These are phyloP conservation scores for Chelon auratus DNA, from an alignment of 2,797 vertebrate species.

Conservation along the genomic window DNA sequence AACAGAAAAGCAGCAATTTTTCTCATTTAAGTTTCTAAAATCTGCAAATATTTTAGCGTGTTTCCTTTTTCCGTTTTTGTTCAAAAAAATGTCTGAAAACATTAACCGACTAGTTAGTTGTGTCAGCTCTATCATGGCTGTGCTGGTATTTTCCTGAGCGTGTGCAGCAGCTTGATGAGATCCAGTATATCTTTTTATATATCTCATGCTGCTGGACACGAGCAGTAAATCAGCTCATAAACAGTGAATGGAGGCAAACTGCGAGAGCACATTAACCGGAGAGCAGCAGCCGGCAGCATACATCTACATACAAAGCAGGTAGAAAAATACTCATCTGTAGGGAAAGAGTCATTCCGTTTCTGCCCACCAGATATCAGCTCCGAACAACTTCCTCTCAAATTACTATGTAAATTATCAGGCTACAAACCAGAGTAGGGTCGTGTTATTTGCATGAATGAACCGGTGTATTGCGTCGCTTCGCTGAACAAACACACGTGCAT, in stretches of 20 bases:
- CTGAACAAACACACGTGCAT: constrained; percentile 47
- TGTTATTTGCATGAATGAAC: constrained; percentile 53
- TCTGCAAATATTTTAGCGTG: background rate
- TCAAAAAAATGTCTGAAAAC: background rate
- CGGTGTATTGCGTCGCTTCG: constrained; percentile 36
- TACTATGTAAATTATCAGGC: constrained; percentile 59
- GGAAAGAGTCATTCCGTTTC: constrained; percentile 28
- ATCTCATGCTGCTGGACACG: constrained; percentile 1
- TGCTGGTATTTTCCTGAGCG: background rate
- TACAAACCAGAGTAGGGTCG: constrained; percentile 28
- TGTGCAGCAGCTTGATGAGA: constrained; percentile 15
- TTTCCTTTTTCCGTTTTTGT: background rate
- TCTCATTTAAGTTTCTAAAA: background rate
- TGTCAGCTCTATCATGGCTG: too few species aligned
- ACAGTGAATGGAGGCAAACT: constrained; percentile 3
- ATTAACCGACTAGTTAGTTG: background rate
- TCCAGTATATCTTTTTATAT: background rate
- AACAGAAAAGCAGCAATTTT: too few species aligned
- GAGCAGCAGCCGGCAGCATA: constrained; percentile 4
- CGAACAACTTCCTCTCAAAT: constrained; percentile 45
- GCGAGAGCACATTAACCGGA: constrained; percentile 18
- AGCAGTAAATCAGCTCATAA: constrained; percentile 7
- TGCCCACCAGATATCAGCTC: constrained; percentile 27
- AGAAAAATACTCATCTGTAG: constrained; percentile 1
- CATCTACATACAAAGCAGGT: constrained; percentile 35